Conservation (phyloP, 1,140 invertebrate genomes). For the Pachypeltis micranthus region DNA sequence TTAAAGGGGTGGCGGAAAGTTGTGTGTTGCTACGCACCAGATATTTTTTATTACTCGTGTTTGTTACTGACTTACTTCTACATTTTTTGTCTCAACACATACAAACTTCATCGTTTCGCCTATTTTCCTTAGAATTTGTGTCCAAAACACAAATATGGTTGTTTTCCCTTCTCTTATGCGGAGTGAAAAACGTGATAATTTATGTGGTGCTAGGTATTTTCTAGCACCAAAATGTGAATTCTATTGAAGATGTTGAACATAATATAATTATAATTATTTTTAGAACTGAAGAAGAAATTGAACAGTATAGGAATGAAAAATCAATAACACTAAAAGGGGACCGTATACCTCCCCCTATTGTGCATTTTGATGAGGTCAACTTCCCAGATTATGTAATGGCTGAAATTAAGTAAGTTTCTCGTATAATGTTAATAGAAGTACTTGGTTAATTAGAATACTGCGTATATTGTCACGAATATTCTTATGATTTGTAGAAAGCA, state of each 20-base stretch:
- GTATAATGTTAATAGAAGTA: background rate
- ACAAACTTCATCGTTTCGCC: too few relatives aligned
- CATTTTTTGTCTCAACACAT: too few relatives aligned
- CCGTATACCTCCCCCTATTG: slow-evolving; percentile 60
- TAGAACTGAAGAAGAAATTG: slow-evolving; percentile 57
- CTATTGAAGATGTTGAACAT: background rate
- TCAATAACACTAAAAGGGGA: slow-evolving; percentile 73
- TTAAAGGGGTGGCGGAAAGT: too few relatives aligned
- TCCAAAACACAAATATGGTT: too few relatives aligned
- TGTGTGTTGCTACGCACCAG: too few relatives aligned
- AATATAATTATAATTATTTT: slow-evolving; percentile 13
- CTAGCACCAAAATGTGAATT: background rate
- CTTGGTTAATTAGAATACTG: too few relatives aligned
- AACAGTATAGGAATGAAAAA: slow-evolving; percentile 57
- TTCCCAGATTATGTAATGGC: slow-evolving; percentile 65
- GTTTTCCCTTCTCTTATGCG: background rate
- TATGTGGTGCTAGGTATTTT: background rate
- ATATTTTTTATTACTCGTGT: too few relatives aligned
- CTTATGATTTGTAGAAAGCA: slow-evolving; percentile 24
- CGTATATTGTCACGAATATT: background rate
- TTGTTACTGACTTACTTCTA: too few relatives aligned
- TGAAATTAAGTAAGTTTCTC: slow-evolving; percentile 35
- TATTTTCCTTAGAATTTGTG: too few relatives aligned
- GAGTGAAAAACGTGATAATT: background rate
- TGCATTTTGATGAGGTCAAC: slow-evolving; percentile 64